phyloP scores from a whole-genome alignment of 2,113 vertebrate genomes.

The Catharus bicknelli region DNA sequence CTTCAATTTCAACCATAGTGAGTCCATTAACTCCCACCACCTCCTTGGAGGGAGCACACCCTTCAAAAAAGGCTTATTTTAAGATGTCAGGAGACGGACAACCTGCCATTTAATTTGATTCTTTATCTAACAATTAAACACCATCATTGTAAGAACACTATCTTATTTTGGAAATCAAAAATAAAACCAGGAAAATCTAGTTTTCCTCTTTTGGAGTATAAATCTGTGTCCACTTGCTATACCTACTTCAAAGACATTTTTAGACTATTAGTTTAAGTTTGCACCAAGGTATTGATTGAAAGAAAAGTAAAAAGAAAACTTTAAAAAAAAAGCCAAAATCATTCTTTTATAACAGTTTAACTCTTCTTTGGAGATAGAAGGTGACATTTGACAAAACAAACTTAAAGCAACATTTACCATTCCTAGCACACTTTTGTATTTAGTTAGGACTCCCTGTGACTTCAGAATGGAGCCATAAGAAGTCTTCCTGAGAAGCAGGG shows the following conservation, averaged over 20 bases:
- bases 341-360: background rate
- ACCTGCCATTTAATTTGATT: background rate
- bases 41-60: background rate
- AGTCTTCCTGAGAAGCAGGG: background rate
- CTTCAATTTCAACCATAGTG: background rate
- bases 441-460: background rate
- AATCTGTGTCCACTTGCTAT: background rate
- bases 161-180: background rate
- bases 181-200: background rate
- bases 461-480: background rate
- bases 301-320: background rate
- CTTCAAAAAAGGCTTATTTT: background rate
- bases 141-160: background rate
- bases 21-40: background rate
- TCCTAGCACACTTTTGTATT: background rate
- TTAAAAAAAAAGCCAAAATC: fast-evolving
- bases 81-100: background rate
- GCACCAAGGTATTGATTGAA: background rate
- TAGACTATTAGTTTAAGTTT: background rate
- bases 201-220: background rate
- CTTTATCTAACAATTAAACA: background rate
- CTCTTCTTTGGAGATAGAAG: background rate
- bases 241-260: background rate
- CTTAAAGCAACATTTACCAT: background rate
- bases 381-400: background rate